phyloP scores from a whole-genome alignment of 2,888 invertebrate genomes.

The Drosophila engyochracea region DNA sequence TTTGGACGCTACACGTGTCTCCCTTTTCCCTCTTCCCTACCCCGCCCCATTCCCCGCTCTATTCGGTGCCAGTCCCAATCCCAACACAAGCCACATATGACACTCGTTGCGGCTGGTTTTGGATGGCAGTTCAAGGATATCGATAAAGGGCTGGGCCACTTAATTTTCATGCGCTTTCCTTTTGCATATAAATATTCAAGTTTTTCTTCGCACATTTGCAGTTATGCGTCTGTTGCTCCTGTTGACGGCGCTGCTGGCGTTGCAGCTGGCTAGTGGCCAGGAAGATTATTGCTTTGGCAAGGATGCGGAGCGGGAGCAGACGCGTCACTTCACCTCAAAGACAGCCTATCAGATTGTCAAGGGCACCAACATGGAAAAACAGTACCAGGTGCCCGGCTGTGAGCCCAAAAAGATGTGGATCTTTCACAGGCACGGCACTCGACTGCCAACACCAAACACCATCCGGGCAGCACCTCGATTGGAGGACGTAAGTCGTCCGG shows the following conservation, averaged over 20 bases:
- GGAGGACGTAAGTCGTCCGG: constrained; percentile 86
- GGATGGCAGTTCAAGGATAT: constrained; percentile 74
- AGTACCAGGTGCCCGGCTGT: constrained; percentile 89
- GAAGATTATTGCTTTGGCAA: constrained; percentile 83
- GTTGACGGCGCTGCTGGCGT: constrained; percentile 57
- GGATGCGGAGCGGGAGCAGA: constrained; percentile 82
- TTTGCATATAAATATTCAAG: background rate
- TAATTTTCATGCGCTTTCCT: constrained; percentile 42
- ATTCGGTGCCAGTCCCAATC: constrained; percentile 14
- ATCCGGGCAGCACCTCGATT: constrained; percentile 87
- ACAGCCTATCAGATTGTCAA: constrained; percentile 91
- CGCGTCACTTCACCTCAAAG: constrained; percentile 89
- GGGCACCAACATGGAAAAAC: constrained; percentile 86
- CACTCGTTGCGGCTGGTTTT: constrained; percentile 34
- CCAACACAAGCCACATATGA: constrained; percentile 59
- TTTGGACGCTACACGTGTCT: constrained; percentile 12
- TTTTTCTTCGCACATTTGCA: constrained; percentile 23
- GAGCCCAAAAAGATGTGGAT: constrained; percentile 91
- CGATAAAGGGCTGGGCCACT: constrained; percentile 68
- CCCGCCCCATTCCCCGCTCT: background rate
- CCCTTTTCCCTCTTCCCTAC: background rate
- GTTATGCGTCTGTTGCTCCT: constrained; percentile 61
- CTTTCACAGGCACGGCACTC: constrained; percentile 89
- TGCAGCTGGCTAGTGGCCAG: constrained; percentile 57
- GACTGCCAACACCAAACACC: constrained; percentile 87